Evolutionary conservation across 1,140 invertebrate species (phyloP), one percentile per base, ranked within the genome.

Genomic region (Drosophila athabasca): DNA sequence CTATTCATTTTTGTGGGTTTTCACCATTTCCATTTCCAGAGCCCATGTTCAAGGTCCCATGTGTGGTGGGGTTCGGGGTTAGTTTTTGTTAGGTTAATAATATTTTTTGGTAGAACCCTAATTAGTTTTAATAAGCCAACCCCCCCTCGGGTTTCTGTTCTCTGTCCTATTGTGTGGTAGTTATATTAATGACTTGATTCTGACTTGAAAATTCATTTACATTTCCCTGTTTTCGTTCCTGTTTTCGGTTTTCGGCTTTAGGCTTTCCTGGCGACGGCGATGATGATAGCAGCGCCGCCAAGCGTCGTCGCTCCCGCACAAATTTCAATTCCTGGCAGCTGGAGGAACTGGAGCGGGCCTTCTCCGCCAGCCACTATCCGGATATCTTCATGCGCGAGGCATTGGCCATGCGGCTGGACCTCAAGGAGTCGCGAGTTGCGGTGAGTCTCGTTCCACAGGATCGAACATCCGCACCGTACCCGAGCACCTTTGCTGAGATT

Each of bases 271-370:
- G 89, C 19, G 91, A 92, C 48, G 91, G 91, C n/a, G 91, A 92
- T 57, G 91, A 92, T 24, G 91, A 92, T 49, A 92, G 89, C 75
- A 91, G 81, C 58, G 89, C 91, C 45, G 91, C 91, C 1, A 97
- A 97, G 90, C 93, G 98, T 54, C 94, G 98, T 60, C 94, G 99
- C 67, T 99, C 98, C 45, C 92, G 98, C 77, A 99, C 99, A 44
- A 99, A 99, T 93, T 99, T 99, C 93, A 99, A 97, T 93, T 98
- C 97, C 67, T 99, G 98, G 98, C 99, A 99, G 93, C 93, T 99
- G 90, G 98, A 99, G 90, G 98, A 99, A 93, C 94, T 99, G 91
- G 99, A 99, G 92, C 93, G 97, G 73, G 98, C 98, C 3, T 99
- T 99, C 93, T 94, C 98, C 55, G 95, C 97, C 64, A 97, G 96